Evolutionary conservation across 2,797 vertebrate species (phyloP).

Genomic region (Onychomys arenicola): DNA sequence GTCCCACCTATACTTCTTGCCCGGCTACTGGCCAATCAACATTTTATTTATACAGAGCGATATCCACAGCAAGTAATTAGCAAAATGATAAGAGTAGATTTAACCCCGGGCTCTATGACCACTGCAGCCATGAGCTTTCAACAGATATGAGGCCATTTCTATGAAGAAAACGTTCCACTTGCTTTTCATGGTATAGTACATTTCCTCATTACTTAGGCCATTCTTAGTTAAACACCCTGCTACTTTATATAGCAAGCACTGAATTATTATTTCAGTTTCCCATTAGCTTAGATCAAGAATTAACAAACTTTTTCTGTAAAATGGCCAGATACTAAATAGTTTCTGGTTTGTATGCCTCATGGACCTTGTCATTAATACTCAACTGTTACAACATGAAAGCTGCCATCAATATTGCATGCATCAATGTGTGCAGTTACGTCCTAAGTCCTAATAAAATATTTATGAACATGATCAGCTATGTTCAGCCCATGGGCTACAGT

Average conservation of each 20-base stretch:
- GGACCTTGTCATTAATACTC: not conserved
- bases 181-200: not conserved
- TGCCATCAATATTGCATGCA: not conserved
- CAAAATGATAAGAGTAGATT: not conserved
- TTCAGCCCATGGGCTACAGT: not conserved
- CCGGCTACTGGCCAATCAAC: too few relatives aligned
- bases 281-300: not conserved
- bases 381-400: not conserved
- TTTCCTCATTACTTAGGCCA: slow-evolving; percentile 25
- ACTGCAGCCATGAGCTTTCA: not conserved
- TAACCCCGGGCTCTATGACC: not conserved
- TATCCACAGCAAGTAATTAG: too few relatives aligned
- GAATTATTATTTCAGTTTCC: not conserved
- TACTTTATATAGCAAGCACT: not conserved
- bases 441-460: not conserved
- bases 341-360: not conserved
- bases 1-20: too few relatives aligned
- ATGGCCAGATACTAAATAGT: not conserved
- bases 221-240: not conserved
- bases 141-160: not conserved
- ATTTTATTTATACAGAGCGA: too few relatives aligned
- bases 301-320: not conserved
- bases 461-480: not conserved
- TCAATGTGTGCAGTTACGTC: not conserved
- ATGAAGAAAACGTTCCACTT: not conserved